Base-by-base conservation (phyloP, 2,888 invertebrate species). In the Allygus modestus region DNA sequence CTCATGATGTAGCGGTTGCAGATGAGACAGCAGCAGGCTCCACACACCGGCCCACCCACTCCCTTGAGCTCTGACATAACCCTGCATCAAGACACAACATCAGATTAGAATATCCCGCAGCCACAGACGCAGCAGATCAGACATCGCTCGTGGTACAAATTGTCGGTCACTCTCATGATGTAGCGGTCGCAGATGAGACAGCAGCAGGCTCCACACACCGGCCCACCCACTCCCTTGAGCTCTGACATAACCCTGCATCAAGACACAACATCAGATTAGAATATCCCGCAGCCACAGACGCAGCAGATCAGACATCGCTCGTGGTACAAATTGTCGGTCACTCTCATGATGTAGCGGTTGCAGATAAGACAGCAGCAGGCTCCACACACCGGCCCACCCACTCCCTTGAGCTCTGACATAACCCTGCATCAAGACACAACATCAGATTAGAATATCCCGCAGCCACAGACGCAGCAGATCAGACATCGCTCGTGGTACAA, bases 401-500 rank as follows among this genome's bases (percentile, higher is more conserved):
- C n/a, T n/a, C n/a, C n/a, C n/a, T n/a, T n/a, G n/a, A n/a, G n/a
- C n/a, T n/a, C n/a, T n/a, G n/a, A n/a, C n/a, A n/a, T n/a, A n/a
- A n/a, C n/a, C n/a, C n/a, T n/a, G n/a, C n/a, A n/a, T n/a, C n/a
- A n/a, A n/a, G n/a, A n/a, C n/a, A n/a, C n/a, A n/a, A n/a, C n/a
- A n/a, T n/a, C n/a, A n/a, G n/a, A n/a, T n/a, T 95, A 94, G 86
- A 93, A 92, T 85, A 96, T 92, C 86, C 93, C 93, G 86, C 92
- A 92, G 85, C 94, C 93, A 89, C 96, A 96, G 87, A 94, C 94
- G 88, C 92, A 92, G 90, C 96, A 96, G 89, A 94, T 94, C 86
- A 96, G 93, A 91, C 96, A 96, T 85, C 92, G 92, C 89, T 95
- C 95, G 91, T 96, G 96, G 91, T 95, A 96, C 86, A 94, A 9